These are phyloP conservation scores for Parochlus steinenii DNA, from an alignment of 2,888 invertebrate genomes.

Conservation along the genomic window DNA sequence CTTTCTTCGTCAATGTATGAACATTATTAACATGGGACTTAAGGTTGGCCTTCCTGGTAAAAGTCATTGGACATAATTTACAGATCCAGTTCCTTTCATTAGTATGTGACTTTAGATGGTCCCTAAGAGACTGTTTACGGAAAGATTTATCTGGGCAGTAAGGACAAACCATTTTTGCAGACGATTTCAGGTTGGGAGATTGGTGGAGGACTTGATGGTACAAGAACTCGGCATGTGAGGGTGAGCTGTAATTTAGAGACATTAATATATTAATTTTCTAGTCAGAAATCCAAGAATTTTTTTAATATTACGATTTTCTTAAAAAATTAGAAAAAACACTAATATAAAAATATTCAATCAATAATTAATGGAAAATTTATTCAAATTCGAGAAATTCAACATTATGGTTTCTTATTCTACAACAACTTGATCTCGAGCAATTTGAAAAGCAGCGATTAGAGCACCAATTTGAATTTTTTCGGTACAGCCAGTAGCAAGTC, in stretches of 20 bases:
- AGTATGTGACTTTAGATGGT: constrained; percentile 56
- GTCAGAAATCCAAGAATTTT: no score
- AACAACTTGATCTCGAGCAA: constrained; percentile 42
- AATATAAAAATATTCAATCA: no score
- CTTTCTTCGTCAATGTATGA: constrained; percentile 27
- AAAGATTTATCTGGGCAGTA: constrained; percentile 44
- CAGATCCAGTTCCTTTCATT: constrained; percentile 56
- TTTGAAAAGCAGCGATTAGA: constrained; percentile 74
- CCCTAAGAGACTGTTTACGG: constrained; percentile 45
- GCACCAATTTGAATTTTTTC: constrained; percentile 84
- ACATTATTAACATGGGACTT: constrained; percentile 40
- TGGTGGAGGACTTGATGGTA: constrained; percentile 56
- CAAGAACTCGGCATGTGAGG: constrained; percentile 51
- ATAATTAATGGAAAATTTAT: no score
- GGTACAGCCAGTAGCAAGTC: constrained; percentile 69
- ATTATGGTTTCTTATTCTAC: constrained; percentile 18
- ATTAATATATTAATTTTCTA: no score
- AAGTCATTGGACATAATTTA: constrained; percentile 39
- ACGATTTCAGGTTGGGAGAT: constrained; percentile 19
- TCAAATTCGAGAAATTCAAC: background rate
- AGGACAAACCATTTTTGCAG: constrained; percentile 45
- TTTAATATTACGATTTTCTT: no score
- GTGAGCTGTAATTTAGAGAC: no score
- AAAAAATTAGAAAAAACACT: no score
- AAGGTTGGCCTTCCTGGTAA: constrained; percentile 47